Evolutionary conservation across 2,888 invertebrate species (phyloP).

Genomic region (Empis stercorea): DNA sequence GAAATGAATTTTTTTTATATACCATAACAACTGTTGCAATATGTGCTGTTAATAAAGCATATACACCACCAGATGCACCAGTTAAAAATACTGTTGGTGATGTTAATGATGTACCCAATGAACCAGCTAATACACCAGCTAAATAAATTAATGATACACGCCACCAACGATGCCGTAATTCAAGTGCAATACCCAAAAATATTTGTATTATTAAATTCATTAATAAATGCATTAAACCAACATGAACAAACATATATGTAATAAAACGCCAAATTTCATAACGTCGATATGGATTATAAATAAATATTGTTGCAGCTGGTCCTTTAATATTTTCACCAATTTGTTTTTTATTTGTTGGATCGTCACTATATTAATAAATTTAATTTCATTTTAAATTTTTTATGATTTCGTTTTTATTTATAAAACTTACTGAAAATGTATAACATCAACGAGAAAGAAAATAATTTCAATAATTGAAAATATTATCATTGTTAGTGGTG

Average conservation of each 20-base stretch:
- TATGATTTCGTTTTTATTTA: neutral
- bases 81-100: conserved; percentile 72
- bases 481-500: conserved; percentile 80
- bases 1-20: conserved; percentile 3
- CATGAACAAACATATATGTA: conserved; percentile 93
- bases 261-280: conserved; percentile 86
- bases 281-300: conserved; percentile 77
- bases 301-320: conserved; percentile 66
- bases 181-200: conserved; percentile 83
- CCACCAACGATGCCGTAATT: conserved; percentile 96
- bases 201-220: conserved; percentile 88
- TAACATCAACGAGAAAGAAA: conserved; percentile 42
- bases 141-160: conserved; percentile 72
- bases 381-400: too few relatives aligned
- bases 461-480: conserved; percentile 79
- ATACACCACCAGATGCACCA: conserved; percentile 92
- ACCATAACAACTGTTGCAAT: conserved; percentile 78
- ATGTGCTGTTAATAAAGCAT: conserved; percentile 86
- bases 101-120: conserved; percentile 66
- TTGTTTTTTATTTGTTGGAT: conserved; percentile 28
- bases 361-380: conserved; percentile 22
- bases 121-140: conserved; percentile 75
- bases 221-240: conserved; percentile 75
- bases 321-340: conserved; percentile 45
- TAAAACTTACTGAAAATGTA: conserved; percentile 30